Conservation (phyloP, 2,113 vertebrate species). For the Vidua macroura region DNA sequence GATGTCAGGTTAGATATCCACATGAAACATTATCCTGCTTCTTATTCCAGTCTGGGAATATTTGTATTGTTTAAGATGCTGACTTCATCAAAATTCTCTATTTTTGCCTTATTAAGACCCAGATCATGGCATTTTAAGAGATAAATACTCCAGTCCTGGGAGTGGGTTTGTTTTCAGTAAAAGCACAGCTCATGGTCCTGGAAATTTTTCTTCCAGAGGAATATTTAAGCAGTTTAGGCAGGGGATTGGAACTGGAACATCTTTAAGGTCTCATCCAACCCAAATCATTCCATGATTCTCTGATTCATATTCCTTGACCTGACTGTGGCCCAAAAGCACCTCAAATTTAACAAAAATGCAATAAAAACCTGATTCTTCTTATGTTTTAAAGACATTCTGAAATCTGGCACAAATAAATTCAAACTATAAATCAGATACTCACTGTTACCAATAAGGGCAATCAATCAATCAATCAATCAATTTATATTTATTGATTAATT, state of each 20-base stretch:
- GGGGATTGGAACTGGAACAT: neutral
- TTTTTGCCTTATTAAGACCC: neutral
- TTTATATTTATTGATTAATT: neutral
- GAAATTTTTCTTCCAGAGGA: neutral
- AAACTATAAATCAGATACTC: neutral
- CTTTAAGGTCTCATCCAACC: neutral
- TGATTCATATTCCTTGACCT: neutral
- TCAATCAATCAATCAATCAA: neutral
- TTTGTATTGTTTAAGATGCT: neutral
- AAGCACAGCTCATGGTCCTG: neutral
- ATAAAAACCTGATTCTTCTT: accelerated
- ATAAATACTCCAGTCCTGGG: neutral
- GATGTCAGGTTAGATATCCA: neutral
- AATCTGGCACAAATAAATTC: neutral
- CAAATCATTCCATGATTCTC: neutral
- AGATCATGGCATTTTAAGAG: neutral
- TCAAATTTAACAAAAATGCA: neutral
- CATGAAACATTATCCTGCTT: neutral
- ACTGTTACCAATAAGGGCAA: neutral
- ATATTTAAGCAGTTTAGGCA: neutral
- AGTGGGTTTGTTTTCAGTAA: neutral
- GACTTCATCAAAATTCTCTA: neutral
- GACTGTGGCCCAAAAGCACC: neutral
- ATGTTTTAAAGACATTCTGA: neutral
- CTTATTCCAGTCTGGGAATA: neutral